Percentiles rank a stretch among this genome's conserved stretches.
phyloP scores from a whole-genome alignment of 1,140 invertebrate species.

The Diuraphis noxia region DNA sequence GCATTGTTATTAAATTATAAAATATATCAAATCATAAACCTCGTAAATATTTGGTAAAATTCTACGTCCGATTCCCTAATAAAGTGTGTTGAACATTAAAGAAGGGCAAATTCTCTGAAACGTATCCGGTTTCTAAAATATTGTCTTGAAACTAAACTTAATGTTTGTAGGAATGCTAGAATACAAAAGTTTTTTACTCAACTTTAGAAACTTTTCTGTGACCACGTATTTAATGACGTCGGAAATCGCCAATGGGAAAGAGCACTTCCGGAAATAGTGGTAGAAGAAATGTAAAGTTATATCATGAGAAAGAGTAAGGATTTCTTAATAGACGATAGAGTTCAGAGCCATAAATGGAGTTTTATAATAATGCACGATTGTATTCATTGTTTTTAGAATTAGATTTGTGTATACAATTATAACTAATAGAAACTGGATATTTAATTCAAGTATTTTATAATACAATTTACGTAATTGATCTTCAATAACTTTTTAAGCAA shows the following conservation, averaged over 20 bases:
- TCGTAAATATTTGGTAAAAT: neutral
- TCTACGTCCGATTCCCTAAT: neutral
- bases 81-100: neutral
- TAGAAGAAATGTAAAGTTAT: neutral
- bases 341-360: neutral
- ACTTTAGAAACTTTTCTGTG: constrained; percentile 17
- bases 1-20: neutral
- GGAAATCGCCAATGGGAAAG: neutral
- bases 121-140: constrained; percentile 28
- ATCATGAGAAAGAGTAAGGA: neutral
- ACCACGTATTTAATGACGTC: constrained; percentile 17
- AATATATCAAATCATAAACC: neutral
- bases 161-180: constrained; percentile 8
- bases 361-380: neutral
- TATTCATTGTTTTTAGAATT: neutral
- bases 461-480: neutral
- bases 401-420: neutral
- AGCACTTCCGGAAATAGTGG: neutral
- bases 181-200: constrained; percentile 17
- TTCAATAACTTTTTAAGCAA: neutral
- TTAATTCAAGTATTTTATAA: neutral
- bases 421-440: neutral
- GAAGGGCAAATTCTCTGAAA: neutral
- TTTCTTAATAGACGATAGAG: neutral
- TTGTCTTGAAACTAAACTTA: constrained; percentile 3